These are phyloP conservation scores for Drosophila jambulina DNA, from an alignment of 1,140 invertebrate genomes.

Conservation along the genomic window DNA sequence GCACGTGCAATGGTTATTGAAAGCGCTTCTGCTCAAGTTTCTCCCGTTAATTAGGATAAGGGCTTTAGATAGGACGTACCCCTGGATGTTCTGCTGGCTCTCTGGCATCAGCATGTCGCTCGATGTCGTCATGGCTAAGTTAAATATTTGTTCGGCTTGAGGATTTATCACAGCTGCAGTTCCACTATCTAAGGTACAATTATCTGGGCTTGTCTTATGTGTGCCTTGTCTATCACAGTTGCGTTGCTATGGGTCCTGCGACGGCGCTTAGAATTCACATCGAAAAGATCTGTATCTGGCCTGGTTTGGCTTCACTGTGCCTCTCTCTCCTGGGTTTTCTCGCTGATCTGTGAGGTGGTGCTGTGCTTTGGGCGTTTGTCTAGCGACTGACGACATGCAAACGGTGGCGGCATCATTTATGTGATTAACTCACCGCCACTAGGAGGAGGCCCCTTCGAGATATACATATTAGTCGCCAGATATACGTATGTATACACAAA, in stretches of 20 bases:
- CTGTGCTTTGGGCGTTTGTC: slow-evolving; percentile 68
- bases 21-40: slow-evolving; percentile 8
- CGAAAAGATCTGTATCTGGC: slow-evolving; percentile 44
- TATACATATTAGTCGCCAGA: slow-evolving; percentile 33
- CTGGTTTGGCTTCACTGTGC: slow-evolving; percentile 20
- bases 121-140: slow-evolving; percentile 38
- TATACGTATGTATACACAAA: slow-evolving; percentile 33
- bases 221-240: slow-evolving; percentile 71
- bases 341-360: slow-evolving; percentile 47
- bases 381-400: slow-evolving; percentile 65
- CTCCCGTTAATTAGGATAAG: not conserved
- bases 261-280: slow-evolving; percentile 63
- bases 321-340: slow-evolving; percentile 26
- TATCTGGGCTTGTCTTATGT: slow-evolving; percentile 42
- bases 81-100: slow-evolving; percentile 12
- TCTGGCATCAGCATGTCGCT: slow-evolving; percentile 27
- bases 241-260: slow-evolving; percentile 53
- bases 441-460: slow-evolving; percentile 44
- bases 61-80: slow-evolving; percentile 23
- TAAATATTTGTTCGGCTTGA: slow-evolving; percentile 24
- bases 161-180: slow-evolving; percentile 67
- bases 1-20: slow-evolving; percentile 44
- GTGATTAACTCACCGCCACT: slow-evolving; percentile 66
- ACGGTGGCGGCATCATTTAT: slow-evolving; percentile 69
- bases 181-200: slow-evolving; percentile 25